Evolutionary conservation across 1,140 invertebrate species (phyloP).

Genomic region (Microplitis mediator): DNA sequence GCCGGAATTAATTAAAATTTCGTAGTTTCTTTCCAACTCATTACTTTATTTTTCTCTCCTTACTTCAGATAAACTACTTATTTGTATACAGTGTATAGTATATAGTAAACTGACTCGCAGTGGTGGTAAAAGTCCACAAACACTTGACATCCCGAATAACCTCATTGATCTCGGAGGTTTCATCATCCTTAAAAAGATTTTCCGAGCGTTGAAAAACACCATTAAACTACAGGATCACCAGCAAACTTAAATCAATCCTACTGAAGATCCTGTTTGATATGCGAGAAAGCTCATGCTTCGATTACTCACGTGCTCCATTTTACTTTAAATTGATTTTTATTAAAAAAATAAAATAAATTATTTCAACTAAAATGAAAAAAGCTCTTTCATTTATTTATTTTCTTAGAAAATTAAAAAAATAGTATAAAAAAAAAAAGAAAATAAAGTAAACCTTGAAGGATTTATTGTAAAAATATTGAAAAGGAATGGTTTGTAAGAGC

Average conservation of each 20-base stretch:
- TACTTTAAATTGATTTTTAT: slow-evolving; percentile 33
- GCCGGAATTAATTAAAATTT: slow-evolving; percentile 33
- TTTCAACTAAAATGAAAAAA: neutral
- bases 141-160: too few species aligned
- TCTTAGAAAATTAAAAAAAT: neutral
- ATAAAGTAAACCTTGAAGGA: neutral
- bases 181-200: too few species aligned
- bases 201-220: neutral
- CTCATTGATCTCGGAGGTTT: too few species aligned
- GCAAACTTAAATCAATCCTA: neutral
- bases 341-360: slow-evolving; percentile 11
- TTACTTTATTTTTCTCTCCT: slow-evolving; percentile 14
- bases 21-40: slow-evolving; percentile 26
- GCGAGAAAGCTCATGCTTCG: slow-evolving; percentile 28
- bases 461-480: neutral
- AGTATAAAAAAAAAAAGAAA: neutral
- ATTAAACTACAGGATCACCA: neutral
- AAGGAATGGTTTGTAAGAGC: neutral
- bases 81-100: neutral
- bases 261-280: slow-evolving; percentile 23
- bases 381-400: neutral
- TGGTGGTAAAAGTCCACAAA: neutral
- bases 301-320: slow-evolving; percentile 35
- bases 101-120: neutral
- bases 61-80: neutral